Conservation (phyloP, 1,140 invertebrate species). For the Drosophila oshimai region DNA sequence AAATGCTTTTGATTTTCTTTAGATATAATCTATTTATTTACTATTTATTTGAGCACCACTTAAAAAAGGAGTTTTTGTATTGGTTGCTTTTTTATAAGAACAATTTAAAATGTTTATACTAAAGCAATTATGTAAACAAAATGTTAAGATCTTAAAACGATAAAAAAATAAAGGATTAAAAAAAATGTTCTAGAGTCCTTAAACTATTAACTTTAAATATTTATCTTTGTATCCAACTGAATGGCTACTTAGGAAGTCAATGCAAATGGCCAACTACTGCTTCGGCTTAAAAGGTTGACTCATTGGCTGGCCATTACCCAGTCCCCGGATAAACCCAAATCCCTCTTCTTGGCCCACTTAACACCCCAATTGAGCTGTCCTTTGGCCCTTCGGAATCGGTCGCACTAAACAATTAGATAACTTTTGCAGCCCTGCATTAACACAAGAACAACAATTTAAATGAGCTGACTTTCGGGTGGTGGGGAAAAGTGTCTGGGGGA, state of each 20-base stretch:
- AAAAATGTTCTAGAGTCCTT: too few relatives aligned
- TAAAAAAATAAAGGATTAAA: too few relatives aligned
- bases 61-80: too few relatives aligned
- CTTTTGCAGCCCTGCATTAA: conserved; percentile 74
- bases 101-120: too few relatives aligned
- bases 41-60: too few relatives aligned
- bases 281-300: conserved; percentile 35
- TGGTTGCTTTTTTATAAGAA: too few relatives aligned
- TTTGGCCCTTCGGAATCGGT: background rate
- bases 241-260: background rate
- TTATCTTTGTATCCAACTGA: too few relatives aligned
- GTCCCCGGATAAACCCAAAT: background rate
- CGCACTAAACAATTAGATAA: conserved; percentile 70
- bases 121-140: too few relatives aligned
- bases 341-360: background rate
- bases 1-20: too few relatives aligned
- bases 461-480: conserved; percentile 49
- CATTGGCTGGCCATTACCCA: conserved; percentile 52
- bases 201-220: too few relatives aligned
- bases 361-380: conserved; percentile 43
- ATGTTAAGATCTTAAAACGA: too few relatives aligned
- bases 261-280: background rate
- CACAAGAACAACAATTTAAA: conserved; percentile 75
- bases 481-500: background rate
- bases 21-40: too few relatives aligned